These are phyloP conservation scores for Syngnathus scovelli DNA, from an alignment of 2,113 vertebrate species.

Conservation along the genomic window DNA sequence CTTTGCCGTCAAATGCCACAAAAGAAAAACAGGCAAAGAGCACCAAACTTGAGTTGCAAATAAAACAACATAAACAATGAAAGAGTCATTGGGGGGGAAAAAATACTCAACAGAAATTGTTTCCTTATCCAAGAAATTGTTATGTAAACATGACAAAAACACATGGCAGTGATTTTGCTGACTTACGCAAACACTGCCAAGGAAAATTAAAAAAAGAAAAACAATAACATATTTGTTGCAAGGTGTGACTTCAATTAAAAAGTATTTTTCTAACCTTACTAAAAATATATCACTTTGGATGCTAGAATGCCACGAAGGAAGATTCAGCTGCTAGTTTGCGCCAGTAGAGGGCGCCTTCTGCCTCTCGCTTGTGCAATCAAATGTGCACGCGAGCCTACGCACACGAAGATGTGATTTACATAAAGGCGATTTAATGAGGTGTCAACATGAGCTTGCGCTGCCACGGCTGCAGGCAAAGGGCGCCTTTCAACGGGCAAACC, in stretches of 20 bases:
- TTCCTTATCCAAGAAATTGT: neutral
- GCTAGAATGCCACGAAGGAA: neutral
- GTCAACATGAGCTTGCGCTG: neutral
- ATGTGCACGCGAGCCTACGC: neutral
- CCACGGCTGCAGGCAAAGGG: neutral
- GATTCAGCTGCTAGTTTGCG: neutral
- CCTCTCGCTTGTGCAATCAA: neutral
- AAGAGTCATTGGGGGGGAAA: neutral
- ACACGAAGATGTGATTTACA: conserved; percentile 19
- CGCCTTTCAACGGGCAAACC: neutral
- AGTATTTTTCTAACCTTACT: too few relatives aligned
- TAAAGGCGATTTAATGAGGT: conserved; percentile 14
- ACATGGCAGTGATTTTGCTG: neutral
- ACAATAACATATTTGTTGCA: neutral
- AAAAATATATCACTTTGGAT: too few relatives aligned
- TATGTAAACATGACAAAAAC: too few relatives aligned
- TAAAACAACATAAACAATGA: neutral
- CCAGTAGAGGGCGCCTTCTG: neutral
- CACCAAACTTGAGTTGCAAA: neutral
- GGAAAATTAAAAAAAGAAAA: neutral
- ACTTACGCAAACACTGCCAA: neutral
- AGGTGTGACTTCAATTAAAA: neutral
- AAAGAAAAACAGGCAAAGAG: conserved; percentile 18
- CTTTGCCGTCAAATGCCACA: conserved; percentile 72
- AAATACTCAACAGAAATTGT: too few relatives aligned